Conservation (phyloP, 2,888 invertebrate species). For the Tiliacea citrago region DNA sequence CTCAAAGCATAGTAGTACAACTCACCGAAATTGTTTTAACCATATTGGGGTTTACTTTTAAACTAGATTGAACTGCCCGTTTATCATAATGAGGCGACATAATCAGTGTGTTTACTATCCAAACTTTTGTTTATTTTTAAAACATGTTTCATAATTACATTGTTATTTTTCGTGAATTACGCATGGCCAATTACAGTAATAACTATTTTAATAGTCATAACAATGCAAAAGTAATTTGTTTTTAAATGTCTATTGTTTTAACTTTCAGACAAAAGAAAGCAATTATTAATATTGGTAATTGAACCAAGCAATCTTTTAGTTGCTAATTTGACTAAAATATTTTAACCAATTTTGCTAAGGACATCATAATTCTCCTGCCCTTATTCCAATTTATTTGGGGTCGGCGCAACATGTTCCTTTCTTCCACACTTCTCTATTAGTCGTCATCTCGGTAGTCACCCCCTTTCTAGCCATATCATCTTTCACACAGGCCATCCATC, state of each 20-base stretch:
- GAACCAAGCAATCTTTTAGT: not conserved
- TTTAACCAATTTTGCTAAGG: not conserved
- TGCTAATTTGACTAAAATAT: slow-evolving; percentile 9
- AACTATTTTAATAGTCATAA: not conserved
- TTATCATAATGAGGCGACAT: slow-evolving; percentile 11
- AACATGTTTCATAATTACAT: slow-evolving; percentile 14
- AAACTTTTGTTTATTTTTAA: slow-evolving; percentile 27
- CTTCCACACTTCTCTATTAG: no score
- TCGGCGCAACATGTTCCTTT: no score
- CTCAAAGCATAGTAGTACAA: no score
- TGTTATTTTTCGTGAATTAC: slow-evolving; percentile 35
- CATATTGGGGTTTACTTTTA: slow-evolving; percentile 1
- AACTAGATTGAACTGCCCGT: not conserved
- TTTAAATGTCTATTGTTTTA: slow-evolving; percentile 24
- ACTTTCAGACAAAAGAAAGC: slow-evolving; percentile 1
- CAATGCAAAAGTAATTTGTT: not conserved
- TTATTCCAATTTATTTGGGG: no score
- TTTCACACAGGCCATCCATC: no score
- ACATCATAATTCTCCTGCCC: no score
- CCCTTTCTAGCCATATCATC: no score
- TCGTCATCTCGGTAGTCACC: no score
- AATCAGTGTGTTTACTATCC: slow-evolving; percentile 22
- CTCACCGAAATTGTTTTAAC: no score
- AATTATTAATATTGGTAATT: not conserved
- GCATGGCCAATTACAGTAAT: not conserved